A percentile compares a stretch with the other conserved stretches of the same genome.
These are phyloP conservation scores for Beris chalybata DNA, from an alignment of 2,888 invertebrate genomes.

Conservation along the genomic window DNA sequence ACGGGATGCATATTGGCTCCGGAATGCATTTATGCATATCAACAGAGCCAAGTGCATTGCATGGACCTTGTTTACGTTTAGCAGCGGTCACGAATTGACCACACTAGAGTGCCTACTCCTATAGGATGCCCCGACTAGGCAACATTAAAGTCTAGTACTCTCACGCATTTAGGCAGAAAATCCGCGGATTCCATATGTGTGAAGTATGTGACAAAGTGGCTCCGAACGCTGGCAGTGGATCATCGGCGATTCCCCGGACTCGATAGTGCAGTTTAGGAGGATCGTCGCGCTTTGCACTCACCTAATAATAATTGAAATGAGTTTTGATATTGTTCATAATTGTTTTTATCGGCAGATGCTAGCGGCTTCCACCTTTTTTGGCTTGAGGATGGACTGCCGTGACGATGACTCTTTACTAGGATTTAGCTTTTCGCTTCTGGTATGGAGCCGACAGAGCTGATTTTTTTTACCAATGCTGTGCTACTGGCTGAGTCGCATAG, in stretches of 20 bases:
- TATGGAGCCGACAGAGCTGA: not conserved
- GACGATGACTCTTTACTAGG: conserved; percentile 3
- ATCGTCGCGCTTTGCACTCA: conserved; percentile 9
- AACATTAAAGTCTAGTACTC: not conserved
- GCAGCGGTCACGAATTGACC: conserved; percentile 22
- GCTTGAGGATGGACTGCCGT: not conserved
- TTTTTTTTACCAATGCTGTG: not conserved
- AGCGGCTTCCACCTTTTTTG: not conserved
- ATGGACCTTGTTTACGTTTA: conserved; percentile 26
- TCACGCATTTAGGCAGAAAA: no score
- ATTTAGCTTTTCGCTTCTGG: no score
- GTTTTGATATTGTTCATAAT: conserved; percentile 37
- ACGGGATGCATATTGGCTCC: not conserved
- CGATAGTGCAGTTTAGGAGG: not conserved
- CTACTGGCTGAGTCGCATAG: conserved; percentile 22
- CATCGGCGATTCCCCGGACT: conserved; percentile 1
- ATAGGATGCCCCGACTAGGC: not conserved
- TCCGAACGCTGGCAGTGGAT: conserved; percentile 4
- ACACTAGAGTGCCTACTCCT: not conserved
- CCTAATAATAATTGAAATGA: conserved; percentile 38
- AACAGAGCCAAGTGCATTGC: conserved; percentile 24
- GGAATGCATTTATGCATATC: conserved; percentile 10
- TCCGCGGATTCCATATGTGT: no score
- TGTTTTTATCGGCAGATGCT: conserved; percentile 28
- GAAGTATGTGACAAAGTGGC: conserved; percentile 9